Conservation (phyloP, 2,113 vertebrate species). For the Anhinga anhinga region DNA sequence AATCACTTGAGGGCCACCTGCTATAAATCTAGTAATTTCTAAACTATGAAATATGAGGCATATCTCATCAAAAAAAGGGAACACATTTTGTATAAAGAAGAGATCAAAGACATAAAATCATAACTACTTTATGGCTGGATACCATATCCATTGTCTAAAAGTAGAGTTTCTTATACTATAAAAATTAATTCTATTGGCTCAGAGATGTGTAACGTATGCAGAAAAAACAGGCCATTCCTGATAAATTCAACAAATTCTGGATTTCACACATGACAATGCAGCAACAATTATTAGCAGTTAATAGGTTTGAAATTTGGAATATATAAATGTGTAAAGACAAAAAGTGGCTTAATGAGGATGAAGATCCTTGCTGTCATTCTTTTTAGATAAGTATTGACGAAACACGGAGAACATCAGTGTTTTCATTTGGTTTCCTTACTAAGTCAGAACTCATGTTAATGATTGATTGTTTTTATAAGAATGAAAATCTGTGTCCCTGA, state of each 20-base stretch:
- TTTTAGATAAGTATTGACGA: neutral
- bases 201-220: neutral
- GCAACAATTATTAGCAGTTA: neutral
- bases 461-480: neutral
- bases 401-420: neutral
- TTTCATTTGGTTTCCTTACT: neutral
- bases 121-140: neutral
- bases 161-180: neutral
- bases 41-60: neutral
- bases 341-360: neutral
- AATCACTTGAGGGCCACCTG: neutral
- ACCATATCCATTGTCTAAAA: neutral
- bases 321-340: slow-evolving; percentile 13
- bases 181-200: neutral
- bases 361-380: neutral
- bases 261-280: neutral
- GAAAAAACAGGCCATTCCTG: neutral
- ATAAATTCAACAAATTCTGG: neutral
- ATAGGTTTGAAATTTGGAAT: slow-evolving; percentile 44
- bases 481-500: neutral
- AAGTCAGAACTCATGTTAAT: neutral
- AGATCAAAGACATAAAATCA: neutral
- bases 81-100: neutral
- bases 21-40: neutral
- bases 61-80: neutral